Conservation (phyloP, 2,113 vertebrate genomes). For the Pseudopipra pipra region DNA sequence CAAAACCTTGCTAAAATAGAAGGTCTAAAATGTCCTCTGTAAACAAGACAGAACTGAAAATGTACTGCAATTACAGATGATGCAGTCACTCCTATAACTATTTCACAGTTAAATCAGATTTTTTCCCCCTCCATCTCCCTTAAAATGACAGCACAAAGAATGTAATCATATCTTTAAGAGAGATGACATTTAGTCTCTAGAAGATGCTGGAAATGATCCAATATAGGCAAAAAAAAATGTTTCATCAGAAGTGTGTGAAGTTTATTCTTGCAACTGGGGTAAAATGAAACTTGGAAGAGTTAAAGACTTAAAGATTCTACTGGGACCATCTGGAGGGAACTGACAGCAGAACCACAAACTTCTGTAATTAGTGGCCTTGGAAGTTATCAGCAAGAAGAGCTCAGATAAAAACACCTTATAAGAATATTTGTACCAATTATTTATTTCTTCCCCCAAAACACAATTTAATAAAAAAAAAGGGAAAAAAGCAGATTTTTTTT, state of each 20-base stretch:
- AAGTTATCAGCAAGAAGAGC: conserved; percentile 50
- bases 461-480: conserved; percentile 64
- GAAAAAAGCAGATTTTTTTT: conserved; percentile 31
- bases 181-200: conserved; percentile 28
- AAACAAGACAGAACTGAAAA: conserved; percentile 39
- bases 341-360: not conserved
- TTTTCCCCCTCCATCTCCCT: not conserved
- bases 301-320: conserved; percentile 27
- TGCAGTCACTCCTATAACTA: not conserved
- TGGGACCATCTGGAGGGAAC: not conserved
- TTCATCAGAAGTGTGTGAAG: conserved; percentile 25
- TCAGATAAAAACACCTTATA: conserved; percentile 74
- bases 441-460: conserved; percentile 67
- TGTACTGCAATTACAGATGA: not conserved
- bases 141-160: conserved; percentile 33
- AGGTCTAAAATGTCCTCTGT: not conserved
- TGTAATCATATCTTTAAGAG: conserved; percentile 13
- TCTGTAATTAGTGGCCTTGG: conserved; percentile 15
- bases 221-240: not conserved
- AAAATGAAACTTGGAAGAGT: conserved; percentile 38
- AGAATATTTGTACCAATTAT: conserved; percentile 75
- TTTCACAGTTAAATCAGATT: conserved; percentile 14
- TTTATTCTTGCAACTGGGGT: conserved; percentile 10
- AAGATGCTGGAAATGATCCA: conserved; percentile 42
- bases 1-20: conserved; percentile 24